A percentile compares a stretch with the other conserved stretches of the same genome.
phyloP scores from a whole-genome alignment of 2,888 invertebrate species.

The Trypoxylon attenuatum region DNA sequence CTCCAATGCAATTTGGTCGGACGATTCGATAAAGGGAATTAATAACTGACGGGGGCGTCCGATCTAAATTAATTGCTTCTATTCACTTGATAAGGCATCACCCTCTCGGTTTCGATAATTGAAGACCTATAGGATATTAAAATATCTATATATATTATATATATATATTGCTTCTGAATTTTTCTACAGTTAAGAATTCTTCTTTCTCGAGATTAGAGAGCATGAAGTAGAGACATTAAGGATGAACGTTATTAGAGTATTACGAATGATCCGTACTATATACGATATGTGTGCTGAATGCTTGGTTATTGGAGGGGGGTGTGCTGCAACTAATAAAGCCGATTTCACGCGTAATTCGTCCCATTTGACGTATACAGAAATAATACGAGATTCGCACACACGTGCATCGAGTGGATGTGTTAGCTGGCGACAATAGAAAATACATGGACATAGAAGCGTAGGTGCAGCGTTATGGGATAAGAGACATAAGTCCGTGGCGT shows the following conservation, averaged over 20 bases:
- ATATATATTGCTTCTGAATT: too few species aligned
- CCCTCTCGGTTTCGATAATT: too few species aligned
- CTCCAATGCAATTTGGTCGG: neutral
- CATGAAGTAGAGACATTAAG: too few species aligned
- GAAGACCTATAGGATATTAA: too few species aligned
- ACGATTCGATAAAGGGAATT: neutral
- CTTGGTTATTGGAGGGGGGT: slow-evolving; percentile 35
- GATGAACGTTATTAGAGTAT: slow-evolving; percentile 20
- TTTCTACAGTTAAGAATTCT: too few species aligned
- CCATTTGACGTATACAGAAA: slow-evolving; percentile 55
- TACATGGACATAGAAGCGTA: slow-evolving; percentile 35
- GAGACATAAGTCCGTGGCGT: slow-evolving; percentile 68
- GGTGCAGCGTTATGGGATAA: slow-evolving; percentile 63
- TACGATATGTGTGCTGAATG: slow-evolving; percentile 48
- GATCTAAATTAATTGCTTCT: neutral
- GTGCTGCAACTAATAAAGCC: slow-evolving; percentile 68
- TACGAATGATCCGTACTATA: slow-evolving; percentile 24
- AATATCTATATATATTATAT: too few species aligned
- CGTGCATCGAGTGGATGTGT: slow-evolving; percentile 5
- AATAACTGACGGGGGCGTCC: neutral
- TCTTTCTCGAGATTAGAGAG: too few species aligned
- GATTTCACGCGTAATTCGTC: slow-evolving; percentile 70
- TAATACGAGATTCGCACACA: slow-evolving; percentile 48
- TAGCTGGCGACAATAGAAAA: slow-evolving; percentile 44
- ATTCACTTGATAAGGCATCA: too few species aligned